Evolutionary conservation across 2,797 vertebrate genomes (phyloP).

Genomic region (Ataeniobius toweri): DNA sequence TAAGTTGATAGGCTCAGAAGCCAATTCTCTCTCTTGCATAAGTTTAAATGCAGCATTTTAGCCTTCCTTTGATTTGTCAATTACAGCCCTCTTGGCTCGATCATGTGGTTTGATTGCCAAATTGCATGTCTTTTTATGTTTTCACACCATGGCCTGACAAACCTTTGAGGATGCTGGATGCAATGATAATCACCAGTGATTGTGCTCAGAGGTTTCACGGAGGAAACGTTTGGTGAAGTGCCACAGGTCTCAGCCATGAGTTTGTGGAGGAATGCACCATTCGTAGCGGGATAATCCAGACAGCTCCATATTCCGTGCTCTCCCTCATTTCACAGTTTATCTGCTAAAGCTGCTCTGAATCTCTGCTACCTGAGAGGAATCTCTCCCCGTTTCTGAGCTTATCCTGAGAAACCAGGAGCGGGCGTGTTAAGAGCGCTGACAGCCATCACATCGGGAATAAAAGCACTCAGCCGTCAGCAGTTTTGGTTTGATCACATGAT

Average conservation of each 20-base stretch:
- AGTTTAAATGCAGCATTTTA: slow-evolving; percentile 78
- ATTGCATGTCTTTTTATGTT: slow-evolving; percentile 81
- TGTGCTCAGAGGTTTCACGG: slow-evolving; percentile 63
- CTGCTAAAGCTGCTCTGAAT: slow-evolving; percentile 78
- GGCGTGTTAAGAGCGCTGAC: slow-evolving; percentile 58
- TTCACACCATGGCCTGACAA: slow-evolving; percentile 77
- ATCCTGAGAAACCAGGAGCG: slow-evolving; percentile 69
- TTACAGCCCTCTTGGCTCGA: slow-evolving; percentile 79
- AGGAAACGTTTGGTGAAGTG: slow-evolving; percentile 56
- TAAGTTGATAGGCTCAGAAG: slow-evolving; percentile 81
- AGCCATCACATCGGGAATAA: slow-evolving; percentile 48
- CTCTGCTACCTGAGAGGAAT: slow-evolving; percentile 78
- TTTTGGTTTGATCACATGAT: slow-evolving; percentile 71
- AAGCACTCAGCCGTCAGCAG: slow-evolving; percentile 64
- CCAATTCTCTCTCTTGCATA: slow-evolving; percentile 76
- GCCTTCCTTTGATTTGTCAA: slow-evolving; percentile 84
- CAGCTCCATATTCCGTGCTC: slow-evolving; percentile 68
- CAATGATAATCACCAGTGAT: slow-evolving; percentile 75
- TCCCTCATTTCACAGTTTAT: slow-evolving; percentile 76
- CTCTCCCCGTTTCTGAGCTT: slow-evolving; percentile 71
- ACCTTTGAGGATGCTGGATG: slow-evolving; percentile 79
- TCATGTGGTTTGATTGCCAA: slow-evolving; percentile 80
- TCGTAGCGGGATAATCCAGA: slow-evolving; percentile 74
- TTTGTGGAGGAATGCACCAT: slow-evolving; percentile 70
- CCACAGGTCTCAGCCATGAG: slow-evolving; percentile 62